Evolutionary conservation across 2,113 vertebrate genomes (phyloP).

Genomic region (Tachycineta bicolor): DNA sequence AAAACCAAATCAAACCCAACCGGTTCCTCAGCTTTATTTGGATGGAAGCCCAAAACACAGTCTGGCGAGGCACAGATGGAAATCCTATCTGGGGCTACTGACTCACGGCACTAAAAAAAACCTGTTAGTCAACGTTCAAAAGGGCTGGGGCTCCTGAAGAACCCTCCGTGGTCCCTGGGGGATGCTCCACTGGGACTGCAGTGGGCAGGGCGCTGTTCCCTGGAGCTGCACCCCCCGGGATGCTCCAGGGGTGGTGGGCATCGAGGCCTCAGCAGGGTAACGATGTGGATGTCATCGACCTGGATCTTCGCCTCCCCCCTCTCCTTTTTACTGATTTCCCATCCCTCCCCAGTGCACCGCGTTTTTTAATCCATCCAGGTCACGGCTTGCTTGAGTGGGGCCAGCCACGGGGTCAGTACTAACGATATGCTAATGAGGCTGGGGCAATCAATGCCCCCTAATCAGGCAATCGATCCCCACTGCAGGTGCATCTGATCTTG

Average conservation of each 20-base stretch:
- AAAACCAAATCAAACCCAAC: not conserved
- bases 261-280: not conserved
- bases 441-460: slow-evolving; percentile 84
- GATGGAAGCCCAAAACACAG: slow-evolving; percentile 48
- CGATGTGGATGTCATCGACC: slow-evolving; percentile 71
- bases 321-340: slow-evolving; percentile 75
- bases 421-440: slow-evolving; percentile 87
- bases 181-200: not conserved
- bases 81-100: slow-evolving; percentile 65
- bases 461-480: slow-evolving; percentile 82
- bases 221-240: not conserved
- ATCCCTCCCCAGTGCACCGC: slow-evolving; percentile 63
- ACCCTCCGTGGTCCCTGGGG: not conserved
- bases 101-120: slow-evolving; percentile 55
- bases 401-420: slow-evolving; percentile 72
- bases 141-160: not conserved
- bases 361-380: slow-evolving; percentile 80
- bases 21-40: slow-evolving; percentile 47
- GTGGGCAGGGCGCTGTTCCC: accelerated
- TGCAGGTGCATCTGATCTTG: slow-evolving; percentile 66
- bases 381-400: slow-evolving; percentile 13
- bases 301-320: not conserved
- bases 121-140: slow-evolving; percentile 28
- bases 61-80: slow-evolving; percentile 72
- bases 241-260: accelerated